These are phyloP conservation scores for Xylophagus ater DNA, from an alignment of 2,888 invertebrate genomes.

Conservation along the genomic window DNA sequence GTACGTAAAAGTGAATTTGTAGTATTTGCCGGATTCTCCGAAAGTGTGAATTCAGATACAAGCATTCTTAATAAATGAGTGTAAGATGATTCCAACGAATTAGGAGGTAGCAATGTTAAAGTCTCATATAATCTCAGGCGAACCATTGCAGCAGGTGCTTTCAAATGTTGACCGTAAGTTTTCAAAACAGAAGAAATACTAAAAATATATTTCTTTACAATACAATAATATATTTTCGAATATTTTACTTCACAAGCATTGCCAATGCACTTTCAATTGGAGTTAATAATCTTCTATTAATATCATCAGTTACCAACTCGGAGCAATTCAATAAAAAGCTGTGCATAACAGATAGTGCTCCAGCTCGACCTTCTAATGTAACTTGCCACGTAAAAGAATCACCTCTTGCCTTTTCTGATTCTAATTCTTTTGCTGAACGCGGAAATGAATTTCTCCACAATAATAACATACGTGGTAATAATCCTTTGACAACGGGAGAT, in stretches of 20 bases:
- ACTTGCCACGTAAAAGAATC: conserved; percentile 99
- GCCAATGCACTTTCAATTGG: conserved; percentile 93
- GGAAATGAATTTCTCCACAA: conserved; percentile 98
- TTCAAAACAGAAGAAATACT: conserved; percentile 77
- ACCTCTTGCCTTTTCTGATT: conserved; percentile 89
- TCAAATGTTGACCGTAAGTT: conserved; percentile 81
- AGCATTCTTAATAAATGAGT: conserved; percentile 81
- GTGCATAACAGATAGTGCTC: conserved; percentile 90
- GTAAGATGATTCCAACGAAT: conserved; percentile 72
- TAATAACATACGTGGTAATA: conserved; percentile 85
- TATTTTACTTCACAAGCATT: conserved; percentile 79
- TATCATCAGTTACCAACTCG: conserved; percentile 84
- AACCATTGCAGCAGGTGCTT: conserved; percentile 89
- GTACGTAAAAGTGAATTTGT: conserved; percentile 70
- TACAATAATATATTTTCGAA: neutral
- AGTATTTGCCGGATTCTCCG: conserved; percentile 87
- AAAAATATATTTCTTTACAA: conserved; percentile 10
- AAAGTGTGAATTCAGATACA: conserved; percentile 88
- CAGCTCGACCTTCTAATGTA: conserved; percentile 90
- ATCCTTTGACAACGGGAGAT: conserved; percentile 80
- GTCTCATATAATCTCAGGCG: conserved; percentile 88
- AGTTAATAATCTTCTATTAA: conserved; percentile 72
- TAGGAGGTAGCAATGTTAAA: conserved; percentile 61
- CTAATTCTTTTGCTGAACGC: conserved; percentile 88
- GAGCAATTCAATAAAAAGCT: conserved; percentile 86